These are phyloP conservation scores for Laterallus jamaicensis DNA, from an alignment of 2,113 vertebrate species.

Conservation along the genomic window DNA sequence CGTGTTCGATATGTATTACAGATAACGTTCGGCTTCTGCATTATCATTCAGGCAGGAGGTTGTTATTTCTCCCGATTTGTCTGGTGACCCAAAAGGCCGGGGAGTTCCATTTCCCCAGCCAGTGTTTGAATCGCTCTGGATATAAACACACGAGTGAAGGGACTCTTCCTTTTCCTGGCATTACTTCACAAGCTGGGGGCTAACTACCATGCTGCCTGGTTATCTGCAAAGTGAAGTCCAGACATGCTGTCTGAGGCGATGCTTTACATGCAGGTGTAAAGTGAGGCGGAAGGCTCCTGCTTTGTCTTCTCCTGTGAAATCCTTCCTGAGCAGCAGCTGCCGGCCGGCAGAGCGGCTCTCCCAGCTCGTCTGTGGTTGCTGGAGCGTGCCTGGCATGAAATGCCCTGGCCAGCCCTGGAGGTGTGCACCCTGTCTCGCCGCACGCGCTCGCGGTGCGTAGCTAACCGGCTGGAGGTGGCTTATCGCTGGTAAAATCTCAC, in stretches of 20 bases:
- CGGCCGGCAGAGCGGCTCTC: background rate
- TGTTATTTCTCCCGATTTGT: background rate
- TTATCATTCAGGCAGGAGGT: background rate
- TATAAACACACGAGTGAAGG: background rate
- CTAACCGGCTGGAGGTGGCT: constrained; percentile 30
- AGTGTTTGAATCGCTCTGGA: background rate
- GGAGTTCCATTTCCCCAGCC: background rate
- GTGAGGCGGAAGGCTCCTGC: background rate
- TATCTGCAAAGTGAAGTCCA: background rate
- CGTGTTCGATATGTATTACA: background rate
- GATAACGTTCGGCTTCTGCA: background rate
- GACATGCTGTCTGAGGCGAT: background rate
- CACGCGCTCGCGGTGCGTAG: background rate
- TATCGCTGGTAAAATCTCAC: constrained; percentile 32
- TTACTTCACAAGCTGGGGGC: background rate
- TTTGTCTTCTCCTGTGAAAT: background rate
- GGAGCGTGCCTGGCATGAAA: fast-evolving
- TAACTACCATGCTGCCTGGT: background rate
- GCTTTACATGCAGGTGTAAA: background rate
- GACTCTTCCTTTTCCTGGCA: background rate
- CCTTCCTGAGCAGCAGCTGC: background rate
- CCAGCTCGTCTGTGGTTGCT: fast-evolving
- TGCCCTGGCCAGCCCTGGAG: background rate
- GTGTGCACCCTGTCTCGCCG: background rate
- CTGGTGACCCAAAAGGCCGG: background rate